Conservation (phyloP, 2,113 vertebrate genomes). For the Megatriorchis doriae region DNA sequence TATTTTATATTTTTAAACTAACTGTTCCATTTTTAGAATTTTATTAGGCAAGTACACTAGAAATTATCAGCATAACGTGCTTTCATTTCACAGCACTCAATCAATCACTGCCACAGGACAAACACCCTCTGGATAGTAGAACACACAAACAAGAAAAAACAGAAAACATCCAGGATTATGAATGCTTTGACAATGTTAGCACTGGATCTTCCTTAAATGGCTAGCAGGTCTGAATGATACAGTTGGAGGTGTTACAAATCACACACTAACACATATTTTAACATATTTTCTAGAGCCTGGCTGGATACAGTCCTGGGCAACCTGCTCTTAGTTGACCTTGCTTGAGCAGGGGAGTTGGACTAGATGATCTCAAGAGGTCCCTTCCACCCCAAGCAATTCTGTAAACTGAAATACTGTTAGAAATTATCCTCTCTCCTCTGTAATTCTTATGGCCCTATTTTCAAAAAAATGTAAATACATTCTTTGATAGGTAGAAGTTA, state of each 20-base stretch:
- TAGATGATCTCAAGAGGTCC: background rate
- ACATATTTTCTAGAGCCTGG: background rate
- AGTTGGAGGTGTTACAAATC: background rate
- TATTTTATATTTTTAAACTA: background rate
- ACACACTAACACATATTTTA: background rate
- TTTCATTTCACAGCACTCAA: background rate
- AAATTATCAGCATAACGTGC: background rate
- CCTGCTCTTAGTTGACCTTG: background rate
- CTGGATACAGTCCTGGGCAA: background rate
- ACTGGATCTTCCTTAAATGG: background rate
- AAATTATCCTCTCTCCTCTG: background rate
- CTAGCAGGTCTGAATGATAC: background rate
- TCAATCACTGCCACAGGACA: background rate
- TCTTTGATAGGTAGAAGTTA: background rate
- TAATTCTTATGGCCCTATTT: background rate
- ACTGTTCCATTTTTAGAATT: background rate
- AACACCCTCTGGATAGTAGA: background rate
- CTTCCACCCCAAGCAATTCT: background rate
- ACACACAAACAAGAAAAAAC: background rate
- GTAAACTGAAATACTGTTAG: background rate
- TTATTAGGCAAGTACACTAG: background rate
- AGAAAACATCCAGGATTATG: background rate
- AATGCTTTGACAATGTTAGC: background rate
- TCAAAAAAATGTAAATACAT: background rate
- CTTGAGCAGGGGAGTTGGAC: background rate